Percentiles rank a stretch among this genome's conserved stretches.
Conservation (phyloP, 2,888 invertebrate genomes). For the Temnothorax unifasciatus region DNA sequence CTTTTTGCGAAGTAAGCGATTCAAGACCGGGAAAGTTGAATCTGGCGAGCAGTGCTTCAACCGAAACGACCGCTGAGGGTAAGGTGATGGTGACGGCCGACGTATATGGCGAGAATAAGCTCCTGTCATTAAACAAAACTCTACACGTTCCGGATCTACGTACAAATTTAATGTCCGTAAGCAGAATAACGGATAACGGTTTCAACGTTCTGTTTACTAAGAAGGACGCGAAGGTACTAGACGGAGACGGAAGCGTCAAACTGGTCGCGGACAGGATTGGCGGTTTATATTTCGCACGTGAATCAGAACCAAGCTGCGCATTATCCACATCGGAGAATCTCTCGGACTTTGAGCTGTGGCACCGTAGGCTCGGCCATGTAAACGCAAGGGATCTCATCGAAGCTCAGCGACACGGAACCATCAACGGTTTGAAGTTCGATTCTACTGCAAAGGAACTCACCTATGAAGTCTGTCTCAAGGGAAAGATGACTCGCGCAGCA, state of each 20-base stretch:
- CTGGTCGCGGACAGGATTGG: conserved; percentile 23
- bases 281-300: conserved; percentile 16
- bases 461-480: neutral
- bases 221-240: neutral
- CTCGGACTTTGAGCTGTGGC: neutral
- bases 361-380: conserved; percentile 30
- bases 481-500: neutral
- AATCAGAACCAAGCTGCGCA: neutral
- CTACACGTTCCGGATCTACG: conserved; percentile 51
- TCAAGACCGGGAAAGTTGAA: no score
- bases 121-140: no score
- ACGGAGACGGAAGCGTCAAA: conserved; percentile 30
- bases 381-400: conserved; percentile 8
- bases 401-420: neutral
- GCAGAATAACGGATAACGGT: conserved; percentile 52
- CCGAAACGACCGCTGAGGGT: no score
- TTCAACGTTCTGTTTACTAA: conserved; percentile 41
- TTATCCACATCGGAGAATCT: no score
- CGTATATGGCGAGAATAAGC: no score
- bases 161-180: conserved; percentile 63
- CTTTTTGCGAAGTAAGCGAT: no score
- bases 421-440: neutral
- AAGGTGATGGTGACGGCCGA: no score
- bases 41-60: no score
- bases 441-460: neutral